A percentile compares a stretch with the other conserved stretches of the same genome.
These are phyloP conservation scores for Callithrix jacchus DNA, from an alignment of 2,113 vertebrate genomes.

Conservation along the genomic window DNA sequence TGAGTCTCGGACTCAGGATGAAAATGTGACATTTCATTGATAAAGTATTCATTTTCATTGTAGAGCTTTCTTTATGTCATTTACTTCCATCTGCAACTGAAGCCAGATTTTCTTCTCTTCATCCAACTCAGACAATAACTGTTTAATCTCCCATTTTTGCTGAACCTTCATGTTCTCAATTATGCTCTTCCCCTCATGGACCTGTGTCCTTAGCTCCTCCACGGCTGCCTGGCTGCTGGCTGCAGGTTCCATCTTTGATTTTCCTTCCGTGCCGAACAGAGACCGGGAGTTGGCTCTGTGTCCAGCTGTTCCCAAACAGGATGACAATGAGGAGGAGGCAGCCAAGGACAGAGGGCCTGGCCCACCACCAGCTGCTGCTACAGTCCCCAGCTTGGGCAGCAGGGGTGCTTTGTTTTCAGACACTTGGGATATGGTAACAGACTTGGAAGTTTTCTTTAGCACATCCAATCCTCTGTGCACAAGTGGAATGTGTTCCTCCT, in stretches of 20 bases:
- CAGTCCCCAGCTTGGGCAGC: conserved; percentile 85
- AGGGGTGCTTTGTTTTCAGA: conserved; percentile 84
- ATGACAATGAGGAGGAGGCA: conserved; percentile 78
- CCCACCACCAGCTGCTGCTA: conserved; percentile 80
- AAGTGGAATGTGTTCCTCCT: conserved; percentile 86
- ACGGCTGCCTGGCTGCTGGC: conserved; percentile 86
- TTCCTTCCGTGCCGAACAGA: conserved; percentile 88
- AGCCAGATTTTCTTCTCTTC: conserved; percentile 97
- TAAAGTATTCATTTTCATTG: conserved; percentile 91
- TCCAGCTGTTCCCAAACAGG: conserved; percentile 84
- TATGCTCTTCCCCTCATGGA: conserved; percentile 92
- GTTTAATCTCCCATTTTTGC: conserved; percentile 98
- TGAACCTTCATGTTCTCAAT: conserved; percentile 97
- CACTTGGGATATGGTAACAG: conserved; percentile 88
- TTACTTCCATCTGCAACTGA: conserved; percentile 97
- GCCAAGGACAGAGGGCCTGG: conserved; percentile 81
- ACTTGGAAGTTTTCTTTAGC: conserved; percentile 89
- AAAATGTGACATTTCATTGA: conserved; percentile 83
- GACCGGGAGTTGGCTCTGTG: conserved; percentile 88
- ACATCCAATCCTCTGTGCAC: conserved; percentile 86
- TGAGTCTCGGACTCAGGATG: conserved; percentile 84
- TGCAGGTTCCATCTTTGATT: conserved; percentile 87
- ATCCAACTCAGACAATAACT: conserved; percentile 93
- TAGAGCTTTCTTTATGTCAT: conserved; percentile 97
- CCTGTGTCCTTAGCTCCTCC: conserved; percentile 93